phyloP scores from a whole-genome alignment of 1,140 invertebrate species.

The Drosophila simulans region DNA sequence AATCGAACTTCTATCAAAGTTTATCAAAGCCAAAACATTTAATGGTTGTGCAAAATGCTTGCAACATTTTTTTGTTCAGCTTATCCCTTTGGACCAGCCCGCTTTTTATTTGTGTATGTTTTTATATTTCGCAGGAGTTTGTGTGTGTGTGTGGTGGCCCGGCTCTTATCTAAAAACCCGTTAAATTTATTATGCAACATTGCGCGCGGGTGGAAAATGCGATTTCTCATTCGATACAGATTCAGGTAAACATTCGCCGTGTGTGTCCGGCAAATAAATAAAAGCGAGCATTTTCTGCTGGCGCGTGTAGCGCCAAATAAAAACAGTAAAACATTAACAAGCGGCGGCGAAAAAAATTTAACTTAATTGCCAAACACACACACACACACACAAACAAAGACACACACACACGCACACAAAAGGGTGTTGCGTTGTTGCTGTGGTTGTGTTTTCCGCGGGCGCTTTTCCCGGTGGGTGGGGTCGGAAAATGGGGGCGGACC shows the following conservation, averaged over 20 bases:
- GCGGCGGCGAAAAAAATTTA: constrained; percentile 72
- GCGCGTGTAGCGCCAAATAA: constrained; percentile 60
- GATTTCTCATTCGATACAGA: constrained; percentile 60
- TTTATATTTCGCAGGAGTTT: too few species aligned
- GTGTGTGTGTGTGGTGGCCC: constrained; percentile 23
- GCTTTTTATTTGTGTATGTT: constrained; percentile 7
- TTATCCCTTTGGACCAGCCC: constrained; percentile 34
- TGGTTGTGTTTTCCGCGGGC: constrained; percentile 50
- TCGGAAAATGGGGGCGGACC: constrained; percentile 8
- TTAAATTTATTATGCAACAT: constrained; percentile 76
- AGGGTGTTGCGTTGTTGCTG: constrained; percentile 63
- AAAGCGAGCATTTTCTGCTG: constrained; percentile 47
- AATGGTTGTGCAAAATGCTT: constrained; percentile 36
- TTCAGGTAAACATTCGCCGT: constrained; percentile 43
- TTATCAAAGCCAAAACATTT: constrained; percentile 56
- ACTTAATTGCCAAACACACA: constrained; percentile 75
- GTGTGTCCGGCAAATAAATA: constrained; percentile 76
- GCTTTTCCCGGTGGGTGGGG: constrained; percentile 4
- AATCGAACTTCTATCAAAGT: constrained; percentile 44
- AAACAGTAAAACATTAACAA: constrained; percentile 65
- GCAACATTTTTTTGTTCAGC: constrained; percentile 13
- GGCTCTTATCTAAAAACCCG: constrained; percentile 73
- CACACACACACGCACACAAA: constrained; percentile 35
- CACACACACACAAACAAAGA: constrained; percentile 40
- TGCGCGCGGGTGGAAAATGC: constrained; percentile 58